These are phyloP conservation scores for Penaeus chinensis DNA, from an alignment of 1,140 invertebrate species.

Conservation along the genomic window DNA sequence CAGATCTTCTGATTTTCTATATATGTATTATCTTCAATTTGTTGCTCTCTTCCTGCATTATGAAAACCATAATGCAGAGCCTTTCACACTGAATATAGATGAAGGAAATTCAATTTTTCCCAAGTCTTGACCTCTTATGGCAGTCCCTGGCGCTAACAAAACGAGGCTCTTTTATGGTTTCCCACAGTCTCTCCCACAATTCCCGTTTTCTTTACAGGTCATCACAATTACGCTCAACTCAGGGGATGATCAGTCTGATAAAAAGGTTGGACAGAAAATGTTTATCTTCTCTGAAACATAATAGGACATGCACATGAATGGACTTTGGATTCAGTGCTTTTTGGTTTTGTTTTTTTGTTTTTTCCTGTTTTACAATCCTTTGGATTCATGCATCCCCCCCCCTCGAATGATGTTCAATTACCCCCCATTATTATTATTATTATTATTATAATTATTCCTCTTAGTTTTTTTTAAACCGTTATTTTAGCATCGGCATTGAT, in stretches of 20 bases:
- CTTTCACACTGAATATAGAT: no score
- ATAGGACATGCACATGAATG: constrained; percentile 53
- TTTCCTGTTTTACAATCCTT: constrained; percentile 1
- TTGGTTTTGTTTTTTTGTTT: constrained; percentile 21
- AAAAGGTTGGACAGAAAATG: constrained; percentile 44
- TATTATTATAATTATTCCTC: background rate
- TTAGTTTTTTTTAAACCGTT: background rate
- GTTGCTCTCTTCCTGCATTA: no score
- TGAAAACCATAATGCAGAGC: no score
- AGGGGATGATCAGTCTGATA: constrained; percentile 44
- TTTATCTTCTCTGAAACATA: constrained; percentile 47
- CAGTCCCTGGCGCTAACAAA: no score
- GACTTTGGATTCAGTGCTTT: constrained; percentile 18
- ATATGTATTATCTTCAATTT: no score
- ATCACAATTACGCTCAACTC: constrained; percentile 51
- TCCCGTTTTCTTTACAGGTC: constrained; percentile 47
- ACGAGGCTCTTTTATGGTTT: background rate
- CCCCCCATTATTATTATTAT: background rate
- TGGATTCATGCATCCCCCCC: background rate
- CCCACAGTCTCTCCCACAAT: constrained; percentile 23
- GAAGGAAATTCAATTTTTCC: no score
- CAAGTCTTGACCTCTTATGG: no score
- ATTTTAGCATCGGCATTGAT: background rate
- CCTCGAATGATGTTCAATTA: no score
- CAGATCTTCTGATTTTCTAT: no score